Conservation (phyloP, 1,140 invertebrate species). For the Orussus abietinus region DNA sequence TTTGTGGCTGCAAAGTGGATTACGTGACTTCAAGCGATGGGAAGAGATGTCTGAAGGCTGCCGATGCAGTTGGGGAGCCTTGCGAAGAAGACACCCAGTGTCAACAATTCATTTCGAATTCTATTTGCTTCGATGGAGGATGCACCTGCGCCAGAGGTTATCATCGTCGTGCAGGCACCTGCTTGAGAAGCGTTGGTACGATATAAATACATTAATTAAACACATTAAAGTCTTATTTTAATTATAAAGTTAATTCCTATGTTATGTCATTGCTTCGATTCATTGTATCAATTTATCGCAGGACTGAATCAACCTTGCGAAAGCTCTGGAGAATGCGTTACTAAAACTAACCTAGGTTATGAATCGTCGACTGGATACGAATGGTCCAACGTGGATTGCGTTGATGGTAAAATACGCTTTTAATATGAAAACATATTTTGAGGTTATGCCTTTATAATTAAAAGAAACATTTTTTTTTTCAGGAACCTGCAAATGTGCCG, state of each 20-base stretch:
- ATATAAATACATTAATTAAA: conserved; percentile 6
- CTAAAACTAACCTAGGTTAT: conserved; percentile 28
- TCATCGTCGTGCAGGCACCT: conserved; percentile 31
- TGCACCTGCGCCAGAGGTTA: conserved; percentile 32
- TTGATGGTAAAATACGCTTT: conserved; percentile 28
- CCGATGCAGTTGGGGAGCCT: conserved; percentile 33
- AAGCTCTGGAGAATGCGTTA: conserved; percentile 34
- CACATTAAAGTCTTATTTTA: conserved; percentile 1
- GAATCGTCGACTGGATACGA: conserved; percentile 21
- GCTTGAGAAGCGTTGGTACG: conserved; percentile 33
- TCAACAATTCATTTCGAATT: conserved; percentile 26
- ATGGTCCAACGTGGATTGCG: conserved; percentile 38
- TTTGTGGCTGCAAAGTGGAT: conserved; percentile 35
- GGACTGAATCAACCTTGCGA: conserved; percentile 30
- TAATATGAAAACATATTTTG: conserved; percentile 5
- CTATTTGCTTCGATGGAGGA: conserved; percentile 27
- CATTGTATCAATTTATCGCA: conserved; percentile 15
- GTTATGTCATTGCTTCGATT: conserved; percentile 3
- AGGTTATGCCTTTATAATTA: conserved; percentile 9
- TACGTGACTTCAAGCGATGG: conserved; percentile 31
- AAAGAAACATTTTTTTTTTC: conserved; percentile 16
- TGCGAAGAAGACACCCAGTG: conserved; percentile 43
- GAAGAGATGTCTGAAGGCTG: conserved; percentile 32
- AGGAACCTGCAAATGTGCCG: conserved; percentile 37
- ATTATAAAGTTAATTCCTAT: not conserved